Base-by-base conservation (phyloP, 2,888 invertebrate species). In the Psococerastis gibbosa region DNA sequence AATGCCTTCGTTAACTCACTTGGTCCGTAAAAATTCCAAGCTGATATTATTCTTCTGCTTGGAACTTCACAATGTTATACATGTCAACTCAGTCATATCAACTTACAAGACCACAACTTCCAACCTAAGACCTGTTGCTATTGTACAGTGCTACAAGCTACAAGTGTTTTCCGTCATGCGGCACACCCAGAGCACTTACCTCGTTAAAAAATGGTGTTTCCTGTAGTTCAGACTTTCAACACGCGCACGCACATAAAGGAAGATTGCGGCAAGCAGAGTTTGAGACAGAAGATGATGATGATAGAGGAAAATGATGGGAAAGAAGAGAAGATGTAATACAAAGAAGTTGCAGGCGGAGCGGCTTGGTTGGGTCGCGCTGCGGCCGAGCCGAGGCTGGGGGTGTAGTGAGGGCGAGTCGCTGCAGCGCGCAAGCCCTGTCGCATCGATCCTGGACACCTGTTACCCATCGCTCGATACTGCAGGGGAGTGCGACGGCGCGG, bases 381-480 rank as follows among this genome's bases (percentile, higher is more conserved):
- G 41, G 22, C 22, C 41, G 27, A 27, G 41, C 41, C 23, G 41
- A 5, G 22, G 27, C 41, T 15, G 38, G 3, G 22, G 22, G 41
- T 11, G 23, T 17, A 22, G 41, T 22, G 13, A 17, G 15, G 23
- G 5, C 11, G 17, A 9, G 15, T 22, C 38, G 38, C 38, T 5
- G 20, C 38, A 15, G 8, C 5, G 18, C 38, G 38, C 38, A 8
- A 13, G 17, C 38, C n/a, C 27, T 27, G 34, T 38, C 44, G 45
- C 34, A 43, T 44, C 35, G 17, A 35, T 32, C 41, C 43, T 41
- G 44, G 43, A 42, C 45, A 46, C 46, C 43, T 43, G 43, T 43
- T 32, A 22, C 46, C 45, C 33, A 22, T 18, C 31, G n/a, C 42
- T 32, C 43, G 46, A 38, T 32, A 41, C 43, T 27, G 23, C 13